phyloP scores from a whole-genome alignment of 2,888 invertebrate genomes.

The Trichogramma dendrolimi region DNA sequence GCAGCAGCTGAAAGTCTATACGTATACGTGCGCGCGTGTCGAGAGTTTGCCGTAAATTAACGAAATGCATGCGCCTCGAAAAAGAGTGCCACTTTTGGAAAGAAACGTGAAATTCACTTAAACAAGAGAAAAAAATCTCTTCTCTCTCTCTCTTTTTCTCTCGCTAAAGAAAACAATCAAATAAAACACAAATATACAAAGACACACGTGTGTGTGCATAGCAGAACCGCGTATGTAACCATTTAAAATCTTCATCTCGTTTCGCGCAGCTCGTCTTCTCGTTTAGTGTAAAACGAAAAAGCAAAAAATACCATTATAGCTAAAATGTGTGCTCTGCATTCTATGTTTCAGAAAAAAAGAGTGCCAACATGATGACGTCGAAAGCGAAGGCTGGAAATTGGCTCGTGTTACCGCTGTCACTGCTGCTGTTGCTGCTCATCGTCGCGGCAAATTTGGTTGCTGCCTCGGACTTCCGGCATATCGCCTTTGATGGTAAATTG shows the following conservation, averaged over 20 bases:
- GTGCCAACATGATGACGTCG: conserved; percentile 16
- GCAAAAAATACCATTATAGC: neutral
- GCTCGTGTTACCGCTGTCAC: neutral
- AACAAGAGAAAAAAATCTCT: no score
- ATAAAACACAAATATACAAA: neutral
- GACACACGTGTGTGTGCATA: neutral
- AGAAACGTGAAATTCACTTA: neutral
- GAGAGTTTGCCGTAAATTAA: conserved; percentile 7
- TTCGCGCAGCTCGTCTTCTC: neutral
- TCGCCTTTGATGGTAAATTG: conserved; percentile 44
- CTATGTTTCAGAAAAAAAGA: conserved; percentile 10
- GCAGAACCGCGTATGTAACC: conserved; percentile 5
- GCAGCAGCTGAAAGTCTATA: neutral
- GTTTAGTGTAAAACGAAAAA: neutral
- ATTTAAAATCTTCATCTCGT: neutral
- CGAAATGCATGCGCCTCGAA: neutral
- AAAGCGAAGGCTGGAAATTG: conserved; percentile 1
- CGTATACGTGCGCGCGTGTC: neutral
- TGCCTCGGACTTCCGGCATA: conserved; percentile 44
- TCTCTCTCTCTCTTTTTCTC: neutral
- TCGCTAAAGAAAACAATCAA: neutral
- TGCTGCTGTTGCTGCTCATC: conserved; percentile 30
- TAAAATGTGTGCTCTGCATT: neutral
- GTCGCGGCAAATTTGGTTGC: conserved; percentile 28
- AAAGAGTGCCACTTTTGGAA: neutral